Conservation (phyloP, 1,140 invertebrate genomes). For the Drosophila lini region DNA sequence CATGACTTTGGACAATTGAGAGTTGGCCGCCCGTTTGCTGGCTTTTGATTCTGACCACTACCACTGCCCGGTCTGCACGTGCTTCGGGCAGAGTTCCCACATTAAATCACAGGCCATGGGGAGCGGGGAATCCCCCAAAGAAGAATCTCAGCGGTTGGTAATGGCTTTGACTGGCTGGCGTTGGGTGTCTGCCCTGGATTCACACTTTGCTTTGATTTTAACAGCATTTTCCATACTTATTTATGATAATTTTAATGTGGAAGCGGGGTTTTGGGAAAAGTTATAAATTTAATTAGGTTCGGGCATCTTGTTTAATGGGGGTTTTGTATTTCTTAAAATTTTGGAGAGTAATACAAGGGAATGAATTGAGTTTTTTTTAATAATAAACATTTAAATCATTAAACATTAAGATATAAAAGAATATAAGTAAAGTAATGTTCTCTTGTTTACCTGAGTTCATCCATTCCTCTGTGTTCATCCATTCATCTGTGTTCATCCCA, state of each 20-base stretch:
- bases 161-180: conserved; percentile 20
- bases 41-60: conserved; percentile 32
- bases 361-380: not conserved
- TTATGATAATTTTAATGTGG: conserved; percentile 26
- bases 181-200: conserved; percentile 28
- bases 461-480: not conserved
- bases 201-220: conserved; percentile 32
- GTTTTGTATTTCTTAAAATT: not conserved
- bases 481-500: not conserved
- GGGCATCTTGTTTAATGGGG: not conserved
- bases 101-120: conserved; percentile 64
- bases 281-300: conserved; percentile 5
- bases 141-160: conserved; percentile 35
- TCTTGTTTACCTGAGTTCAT: not conserved
- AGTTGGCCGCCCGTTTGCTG: not conserved
- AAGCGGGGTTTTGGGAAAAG: not conserved
- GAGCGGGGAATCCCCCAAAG: conserved; percentile 16
- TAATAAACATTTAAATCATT: not conserved
- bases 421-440: too few species aligned
- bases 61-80: conserved; percentile 43
- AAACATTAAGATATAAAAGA: not conserved
- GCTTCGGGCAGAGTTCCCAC: conserved; percentile 68
- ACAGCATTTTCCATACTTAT: conserved; percentile 20
- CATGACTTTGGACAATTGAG: conserved; percentile 40
- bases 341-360: not conserved